These are phyloP conservation scores for Sardinella longiceps DNA, from an alignment of 2,797 vertebrate species.

Conservation along the genomic window DNA sequence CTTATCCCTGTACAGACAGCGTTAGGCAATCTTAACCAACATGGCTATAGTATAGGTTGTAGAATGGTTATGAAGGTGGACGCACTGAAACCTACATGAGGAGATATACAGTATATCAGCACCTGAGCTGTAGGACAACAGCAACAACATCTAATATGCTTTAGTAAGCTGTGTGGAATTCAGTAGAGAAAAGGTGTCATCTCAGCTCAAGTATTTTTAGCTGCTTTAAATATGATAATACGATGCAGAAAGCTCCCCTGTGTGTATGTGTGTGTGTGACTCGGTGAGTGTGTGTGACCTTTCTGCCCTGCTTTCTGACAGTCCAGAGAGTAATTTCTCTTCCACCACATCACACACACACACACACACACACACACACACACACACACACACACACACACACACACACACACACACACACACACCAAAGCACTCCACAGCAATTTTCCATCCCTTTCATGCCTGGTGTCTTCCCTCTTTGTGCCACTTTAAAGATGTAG, in stretches of 20 bases:
- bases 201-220: conserved; percentile 53
- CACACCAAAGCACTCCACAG: not conserved
- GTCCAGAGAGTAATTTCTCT: conserved; percentile 7
- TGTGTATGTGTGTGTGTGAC: conserved; percentile 21
- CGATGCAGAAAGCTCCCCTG: conserved; percentile 32
- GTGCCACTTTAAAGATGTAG: not conserved
- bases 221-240: conserved; percentile 45
- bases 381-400: conserved; percentile 1
- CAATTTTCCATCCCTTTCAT: not conserved
- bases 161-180: conserved; percentile 33
- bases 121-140: not conserved
- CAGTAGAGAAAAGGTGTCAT: conserved; percentile 41
- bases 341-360: not conserved
- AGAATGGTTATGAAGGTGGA: not conserved
- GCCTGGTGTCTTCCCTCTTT: not conserved
- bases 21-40: too few species aligned
- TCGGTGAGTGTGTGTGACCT: conserved; percentile 27
- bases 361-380: not conserved
- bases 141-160: conserved; percentile 20
- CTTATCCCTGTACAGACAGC: too few species aligned
- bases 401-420: not conserved
- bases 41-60: too few species aligned
- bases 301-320: conserved; percentile 19
- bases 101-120: too few species aligned
- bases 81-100: not conserved